Percentiles rank a stretch among this genome's conserved stretches.
These are phyloP conservation scores for Pangasius krempfi DNA, from an alignment of 2,797 vertebrate species.

Conservation along the genomic window DNA sequence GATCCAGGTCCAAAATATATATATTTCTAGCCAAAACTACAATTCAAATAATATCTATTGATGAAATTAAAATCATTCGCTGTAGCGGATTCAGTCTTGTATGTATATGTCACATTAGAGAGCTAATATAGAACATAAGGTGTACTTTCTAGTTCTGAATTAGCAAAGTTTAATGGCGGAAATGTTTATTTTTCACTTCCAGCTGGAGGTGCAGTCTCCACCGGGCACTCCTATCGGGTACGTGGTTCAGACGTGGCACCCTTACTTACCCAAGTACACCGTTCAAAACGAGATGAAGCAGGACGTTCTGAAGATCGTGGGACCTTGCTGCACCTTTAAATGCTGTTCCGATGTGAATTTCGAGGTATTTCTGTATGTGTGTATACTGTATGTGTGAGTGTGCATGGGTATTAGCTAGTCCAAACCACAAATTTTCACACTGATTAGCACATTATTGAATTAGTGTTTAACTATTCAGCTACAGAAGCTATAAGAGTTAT, in stretches of 20 bases:
- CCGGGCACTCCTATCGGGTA: constrained; percentile 79
- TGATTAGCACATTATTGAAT: not conserved
- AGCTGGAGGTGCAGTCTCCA: constrained; percentile 83
- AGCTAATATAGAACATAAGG: no score
- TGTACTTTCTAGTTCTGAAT: no score
- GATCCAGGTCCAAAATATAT: no score
- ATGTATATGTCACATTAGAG: not conserved
- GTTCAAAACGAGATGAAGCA: constrained; percentile 74
- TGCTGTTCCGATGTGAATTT: constrained; percentile 81
- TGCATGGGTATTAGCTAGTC: not conserved
- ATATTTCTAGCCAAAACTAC: no score
- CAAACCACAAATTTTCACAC: not conserved
- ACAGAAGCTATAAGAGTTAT: not conserved
- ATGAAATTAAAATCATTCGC: not conserved
- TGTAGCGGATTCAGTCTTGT: not conserved
- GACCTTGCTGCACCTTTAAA: constrained; percentile 73
- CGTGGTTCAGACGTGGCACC: constrained; percentile 78
- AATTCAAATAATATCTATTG: no score
- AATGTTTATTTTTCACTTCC: not conserved
- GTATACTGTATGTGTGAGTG: no score
- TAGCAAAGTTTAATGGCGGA: not conserved
- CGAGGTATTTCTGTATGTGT: constrained; percentile 68
- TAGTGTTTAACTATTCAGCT: not conserved
- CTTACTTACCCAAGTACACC: constrained; percentile 77
- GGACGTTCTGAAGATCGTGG: constrained; percentile 72